These are phyloP conservation scores for Sarcophaga bullata DNA, from an alignment of 1,140 invertebrate species.

Conservation along the genomic window DNA sequence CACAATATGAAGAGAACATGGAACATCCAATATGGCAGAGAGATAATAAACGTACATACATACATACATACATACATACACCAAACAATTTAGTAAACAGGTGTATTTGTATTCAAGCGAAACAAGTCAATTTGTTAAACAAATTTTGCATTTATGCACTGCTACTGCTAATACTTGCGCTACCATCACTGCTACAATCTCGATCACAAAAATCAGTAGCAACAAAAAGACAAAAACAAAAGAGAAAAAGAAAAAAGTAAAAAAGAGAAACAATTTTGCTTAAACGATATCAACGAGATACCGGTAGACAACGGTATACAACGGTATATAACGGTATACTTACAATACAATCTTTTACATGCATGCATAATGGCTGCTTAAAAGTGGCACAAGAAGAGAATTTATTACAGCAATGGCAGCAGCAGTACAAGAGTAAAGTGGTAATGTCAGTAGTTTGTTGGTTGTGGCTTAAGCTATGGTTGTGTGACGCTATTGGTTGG, in stretches of 20 bases:
- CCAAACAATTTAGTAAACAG: neutral
- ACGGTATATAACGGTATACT: too few relatives aligned
- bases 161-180: neutral
- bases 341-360: too few relatives aligned
- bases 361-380: neutral
- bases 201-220: too few relatives aligned
- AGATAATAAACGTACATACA: neutral
- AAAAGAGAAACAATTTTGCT: too few relatives aligned
- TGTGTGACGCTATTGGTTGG: too few relatives aligned
- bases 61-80: neutral
- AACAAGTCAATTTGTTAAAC: slow-evolving; percentile 24
- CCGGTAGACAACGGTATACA: too few relatives aligned
- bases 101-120: slow-evolving; percentile 24
- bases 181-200: neutral
- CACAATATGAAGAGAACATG: too few relatives aligned
- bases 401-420: neutral
- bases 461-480: neutral
- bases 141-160: slow-evolving; percentile 24
- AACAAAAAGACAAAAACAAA: too few relatives aligned
- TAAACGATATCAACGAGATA: too few relatives aligned
- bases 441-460: neutral
- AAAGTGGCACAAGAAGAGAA: neutral
- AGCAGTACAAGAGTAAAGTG: neutral
- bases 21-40: too few relatives aligned
- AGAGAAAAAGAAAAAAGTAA: too few relatives aligned